Evolutionary conservation across 2,797 vertebrate genomes (phyloP).

Genomic region (Graptemys geographica): DNA sequence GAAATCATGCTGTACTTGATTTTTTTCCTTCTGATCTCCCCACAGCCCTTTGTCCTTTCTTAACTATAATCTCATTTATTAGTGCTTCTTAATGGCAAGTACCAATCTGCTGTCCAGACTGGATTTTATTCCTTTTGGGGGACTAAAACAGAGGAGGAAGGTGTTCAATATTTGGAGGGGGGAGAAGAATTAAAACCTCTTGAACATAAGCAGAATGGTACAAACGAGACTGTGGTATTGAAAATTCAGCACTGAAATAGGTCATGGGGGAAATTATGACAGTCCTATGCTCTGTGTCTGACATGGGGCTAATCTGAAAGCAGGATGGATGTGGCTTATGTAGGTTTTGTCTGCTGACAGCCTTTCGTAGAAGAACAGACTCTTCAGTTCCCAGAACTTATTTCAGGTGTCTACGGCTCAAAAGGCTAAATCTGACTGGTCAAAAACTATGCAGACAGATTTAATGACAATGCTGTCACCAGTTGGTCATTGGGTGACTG

Average conservation of each 20-base stretch:
- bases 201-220: neutral
- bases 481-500: neutral
- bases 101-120: neutral
- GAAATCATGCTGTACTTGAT: neutral
- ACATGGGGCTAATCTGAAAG: neutral
- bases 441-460: neutral
- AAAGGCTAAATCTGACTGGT: neutral
- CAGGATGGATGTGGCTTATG: neutral
- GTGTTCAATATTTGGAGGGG: rapidly evolving
- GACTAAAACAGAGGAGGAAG: neutral
- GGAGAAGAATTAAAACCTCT: neutral
- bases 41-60: neutral
- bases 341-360: neutral
- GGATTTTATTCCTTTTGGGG: neutral
- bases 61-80: neutral
- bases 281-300: neutral
- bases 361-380: neutral
- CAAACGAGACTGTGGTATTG: neutral
- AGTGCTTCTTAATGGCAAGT: slow-evolving; percentile 4
- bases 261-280: neutral
- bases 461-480: neutral
- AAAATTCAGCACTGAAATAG: neutral
- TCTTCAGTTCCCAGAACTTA: neutral
- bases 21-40: neutral
- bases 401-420: neutral